Evolutionary conservation across 2,113 vertebrate species (phyloP).

Genomic region (Prinia subflava): DNA sequence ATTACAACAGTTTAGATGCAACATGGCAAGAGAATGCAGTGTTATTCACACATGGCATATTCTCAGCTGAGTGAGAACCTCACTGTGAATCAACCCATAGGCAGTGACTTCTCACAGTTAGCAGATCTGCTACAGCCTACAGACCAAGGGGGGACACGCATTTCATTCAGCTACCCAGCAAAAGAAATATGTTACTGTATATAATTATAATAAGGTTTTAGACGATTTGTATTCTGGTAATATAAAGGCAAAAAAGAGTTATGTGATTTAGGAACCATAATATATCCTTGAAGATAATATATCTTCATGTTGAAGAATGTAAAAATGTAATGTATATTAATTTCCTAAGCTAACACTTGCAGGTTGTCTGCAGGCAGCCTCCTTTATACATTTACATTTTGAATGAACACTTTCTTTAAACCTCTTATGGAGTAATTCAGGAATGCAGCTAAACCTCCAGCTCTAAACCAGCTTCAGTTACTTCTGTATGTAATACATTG

Average conservation of each 20-base stretch:
- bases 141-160: neutral
- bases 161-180: neutral
- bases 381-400: neutral
- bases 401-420: neutral
- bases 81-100: slow-evolving; percentile 13
- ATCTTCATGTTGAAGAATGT: neutral
- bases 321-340: neutral
- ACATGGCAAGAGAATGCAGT: neutral
- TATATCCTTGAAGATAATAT: neutral
- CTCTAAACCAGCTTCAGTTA: neutral
- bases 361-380: neutral
- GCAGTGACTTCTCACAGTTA: neutral
- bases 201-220: neutral
- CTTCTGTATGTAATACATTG: neutral
- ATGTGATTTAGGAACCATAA: neutral
- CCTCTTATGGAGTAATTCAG: neutral
- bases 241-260: neutral
- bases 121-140: neutral
- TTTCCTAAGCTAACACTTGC: neutral
- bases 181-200: neutral
- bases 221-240: neutral
- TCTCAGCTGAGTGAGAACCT: slow-evolving; percentile 37
- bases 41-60: slow-evolving; percentile 39
- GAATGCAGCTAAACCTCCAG: neutral
- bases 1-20: neutral